These are phyloP conservation scores for Enteromius fasciolatus DNA, from an alignment of 2,797 vertebrate species.

Conservation along the genomic window DNA sequence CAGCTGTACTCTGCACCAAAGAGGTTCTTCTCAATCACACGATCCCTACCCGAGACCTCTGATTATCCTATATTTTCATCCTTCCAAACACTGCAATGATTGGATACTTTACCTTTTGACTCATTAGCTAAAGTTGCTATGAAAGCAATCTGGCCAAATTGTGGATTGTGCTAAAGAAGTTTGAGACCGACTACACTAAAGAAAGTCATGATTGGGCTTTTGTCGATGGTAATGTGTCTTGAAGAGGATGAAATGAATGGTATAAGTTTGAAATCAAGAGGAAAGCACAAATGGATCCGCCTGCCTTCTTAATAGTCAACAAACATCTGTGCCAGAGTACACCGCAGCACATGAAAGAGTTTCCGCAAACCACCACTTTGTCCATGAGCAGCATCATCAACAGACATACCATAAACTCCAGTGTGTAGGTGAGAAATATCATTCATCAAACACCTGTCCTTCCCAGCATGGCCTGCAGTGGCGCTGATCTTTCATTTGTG, in stretches of 20 bases:
- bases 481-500: constrained; percentile 40
- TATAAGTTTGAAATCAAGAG: not conserved
- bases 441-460: not conserved
- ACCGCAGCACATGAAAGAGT: not conserved
- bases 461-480: constrained; percentile 10
- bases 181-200: not conserved
- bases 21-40: constrained; percentile 45
- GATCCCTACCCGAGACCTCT: constrained; percentile 58
- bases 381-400: not conserved
- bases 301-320: not conserved
- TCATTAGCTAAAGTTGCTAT: not conserved
- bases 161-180: not conserved
- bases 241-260: not conserved
- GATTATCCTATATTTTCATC: constrained; percentile 24
- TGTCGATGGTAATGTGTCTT: not conserved
- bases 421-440: not conserved
- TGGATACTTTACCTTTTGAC: not conserved
- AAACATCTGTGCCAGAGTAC: not conserved
- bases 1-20: constrained; percentile 72
- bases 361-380: not conserved
- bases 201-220: not conserved
- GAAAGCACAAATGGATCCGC: not conserved
- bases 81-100: not conserved
- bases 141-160: not conserved
- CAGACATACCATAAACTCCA: not conserved